These are phyloP conservation scores for Plagiodera versicolora DNA, from an alignment of 2,888 invertebrate genomes.

Conservation along the genomic window DNA sequence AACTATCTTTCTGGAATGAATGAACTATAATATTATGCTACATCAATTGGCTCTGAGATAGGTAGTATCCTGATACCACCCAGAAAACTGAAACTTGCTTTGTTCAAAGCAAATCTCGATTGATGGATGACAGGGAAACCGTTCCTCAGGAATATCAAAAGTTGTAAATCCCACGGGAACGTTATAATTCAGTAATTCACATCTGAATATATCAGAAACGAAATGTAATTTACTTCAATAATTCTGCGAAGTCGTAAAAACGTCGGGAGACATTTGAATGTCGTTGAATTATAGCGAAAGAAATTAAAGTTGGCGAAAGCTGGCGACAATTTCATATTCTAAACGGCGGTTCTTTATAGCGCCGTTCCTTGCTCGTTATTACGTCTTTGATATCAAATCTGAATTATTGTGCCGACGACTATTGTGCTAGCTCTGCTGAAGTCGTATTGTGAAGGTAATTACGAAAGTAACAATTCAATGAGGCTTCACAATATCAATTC, in stretches of 20 bases:
- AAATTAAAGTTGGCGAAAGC: slow-evolving; percentile 49
- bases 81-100: too few species aligned
- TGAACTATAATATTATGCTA: too few species aligned
- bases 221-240: slow-evolving; percentile 50
- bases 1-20: too few species aligned
- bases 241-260: slow-evolving; percentile 50
- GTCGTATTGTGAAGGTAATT: slow-evolving; percentile 8
- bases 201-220: slow-evolving; percentile 50
- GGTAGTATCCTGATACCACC: too few species aligned
- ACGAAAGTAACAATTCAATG: slow-evolving; percentile 13
- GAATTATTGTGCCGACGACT: slow-evolving; percentile 27
- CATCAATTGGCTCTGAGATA: too few species aligned
- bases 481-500: slow-evolving; percentile 1
- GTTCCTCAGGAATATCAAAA: slow-evolving; percentile 37
- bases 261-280: slow-evolving; percentile 50
- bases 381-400: slow-evolving; percentile 51
- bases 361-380: slow-evolving; percentile 49
- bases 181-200: slow-evolving; percentile 48
- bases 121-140: slow-evolving; percentile 20
- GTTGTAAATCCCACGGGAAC: slow-evolving; percentile 40
- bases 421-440: slow-evolving; percentile 7
- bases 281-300: slow-evolving; percentile 50
- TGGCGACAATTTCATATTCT: slow-evolving; percentile 47
- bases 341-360: slow-evolving; percentile 48
- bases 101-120: too few species aligned